Base-by-base conservation (phyloP, 2,888 invertebrate genomes). In the Branchellion lobata region DNA sequence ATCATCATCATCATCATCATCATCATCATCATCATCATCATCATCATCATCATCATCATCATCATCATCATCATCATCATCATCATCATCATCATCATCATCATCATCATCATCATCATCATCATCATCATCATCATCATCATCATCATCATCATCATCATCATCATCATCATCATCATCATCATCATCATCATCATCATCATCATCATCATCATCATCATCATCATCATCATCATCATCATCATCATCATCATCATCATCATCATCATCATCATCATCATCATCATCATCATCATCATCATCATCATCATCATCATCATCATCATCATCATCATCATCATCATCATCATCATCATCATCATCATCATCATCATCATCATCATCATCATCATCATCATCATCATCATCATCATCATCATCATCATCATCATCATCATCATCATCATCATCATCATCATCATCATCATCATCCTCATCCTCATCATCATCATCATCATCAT, bases 1-100 rank as follows among this genome's bases (percentile, higher is more conserved):
- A 65, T 65, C 65, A 65, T 65, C 65, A 65, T 65, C 65, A 65
- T 65, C 65, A 65, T 65, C 65, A 65, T 65, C 24, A 57, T 65
- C 65, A 65, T 65, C 65, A 65, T 65, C 65, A 65, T 65, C 65
- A 65, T 65, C 65, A 65, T 65, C 65, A 65, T 65, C 65, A 65
- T 65, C 65, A 65, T 65, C 65, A 65, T 65, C 65, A 65, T 65
- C 65, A 65, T 65, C 65, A 65, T 65, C 65, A 65, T 65, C 24
- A 57, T 65, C 65, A 65, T 65, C 65, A 65, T 65, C 65, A 65
- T 65, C 65, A 65, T 65, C 65, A 65, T 65, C 65, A 65, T 65
- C 65, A 65, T 65, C 65, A 65, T 65, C 65, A 65, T 65, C 65
- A 65, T 65, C 65, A 65, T 65, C 65, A 65, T 65, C 65, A 65